Conservation (phyloP, 2,888 invertebrate species). For the Blastobasis lacticolella region DNA sequence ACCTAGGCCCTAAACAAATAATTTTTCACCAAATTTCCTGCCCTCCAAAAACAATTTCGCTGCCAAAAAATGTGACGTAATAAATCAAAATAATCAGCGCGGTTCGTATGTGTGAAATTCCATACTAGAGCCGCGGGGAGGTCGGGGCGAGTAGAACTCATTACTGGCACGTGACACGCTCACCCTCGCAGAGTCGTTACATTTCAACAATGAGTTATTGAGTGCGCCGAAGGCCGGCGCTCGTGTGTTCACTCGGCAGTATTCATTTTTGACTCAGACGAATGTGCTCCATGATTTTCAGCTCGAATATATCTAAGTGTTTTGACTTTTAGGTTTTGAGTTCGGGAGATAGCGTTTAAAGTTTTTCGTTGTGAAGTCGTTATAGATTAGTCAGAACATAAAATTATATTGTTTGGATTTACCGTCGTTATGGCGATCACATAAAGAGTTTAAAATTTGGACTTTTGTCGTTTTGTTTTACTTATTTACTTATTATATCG, state of each 20-base stretch:
- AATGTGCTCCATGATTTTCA: neutral
- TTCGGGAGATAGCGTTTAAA: too few relatives aligned
- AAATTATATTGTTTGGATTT: too few relatives aligned
- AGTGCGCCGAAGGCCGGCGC: constrained; percentile 59
- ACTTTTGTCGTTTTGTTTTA: too few relatives aligned
- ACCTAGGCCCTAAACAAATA: too few relatives aligned
- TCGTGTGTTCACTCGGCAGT: constrained; percentile 49
- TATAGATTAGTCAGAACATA: too few relatives aligned
- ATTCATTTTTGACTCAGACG: constrained; percentile 37
- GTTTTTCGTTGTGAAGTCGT: too few relatives aligned
- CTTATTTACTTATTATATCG: too few relatives aligned
- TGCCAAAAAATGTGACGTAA: constrained; percentile 32
- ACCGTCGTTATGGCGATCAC: too few relatives aligned
- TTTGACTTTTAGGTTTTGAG: too few relatives aligned
- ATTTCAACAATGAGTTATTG: constrained; percentile 72
- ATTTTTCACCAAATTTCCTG: too few relatives aligned
- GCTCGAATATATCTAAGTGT: too few relatives aligned
- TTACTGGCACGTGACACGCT: constrained; percentile 71
- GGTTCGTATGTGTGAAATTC: constrained; percentile 64
- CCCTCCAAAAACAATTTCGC: constrained; percentile 1
- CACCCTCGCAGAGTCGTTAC: constrained; percentile 46
- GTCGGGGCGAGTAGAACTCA: constrained; percentile 57
- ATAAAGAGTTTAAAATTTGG: too few relatives aligned
- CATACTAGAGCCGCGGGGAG: constrained; percentile 40
- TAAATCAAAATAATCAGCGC: constrained; percentile 63